These are phyloP conservation scores for Brachymystax lenok DNA, from an alignment of 2,797 vertebrate genomes.

Conservation along the genomic window DNA sequence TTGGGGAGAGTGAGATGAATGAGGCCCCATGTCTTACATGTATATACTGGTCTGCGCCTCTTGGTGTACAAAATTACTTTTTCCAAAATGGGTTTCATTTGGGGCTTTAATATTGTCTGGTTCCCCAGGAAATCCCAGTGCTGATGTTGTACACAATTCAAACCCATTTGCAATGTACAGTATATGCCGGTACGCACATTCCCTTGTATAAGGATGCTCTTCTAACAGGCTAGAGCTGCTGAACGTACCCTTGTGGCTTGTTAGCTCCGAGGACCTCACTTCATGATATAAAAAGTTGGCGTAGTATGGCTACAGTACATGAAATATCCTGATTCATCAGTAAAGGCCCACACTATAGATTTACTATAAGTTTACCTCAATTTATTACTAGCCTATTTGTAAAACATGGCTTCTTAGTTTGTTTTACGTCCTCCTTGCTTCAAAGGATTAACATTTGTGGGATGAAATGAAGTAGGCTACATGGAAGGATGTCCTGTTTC, in stretches of 20 bases:
- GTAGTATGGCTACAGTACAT: no score
- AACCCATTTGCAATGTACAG: not conserved
- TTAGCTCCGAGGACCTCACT: no score
- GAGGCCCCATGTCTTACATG: conserved; percentile 20
- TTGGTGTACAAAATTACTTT: conserved; percentile 11
- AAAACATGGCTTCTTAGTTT: not conserved
- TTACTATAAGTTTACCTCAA: not conserved
- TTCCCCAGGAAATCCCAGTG: not conserved
- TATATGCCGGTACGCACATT: no score
- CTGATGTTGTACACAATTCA: not conserved
- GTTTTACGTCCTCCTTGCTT: not conserved
- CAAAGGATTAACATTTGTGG: not conserved
- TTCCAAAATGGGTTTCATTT: conserved; percentile 12
- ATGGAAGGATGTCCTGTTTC: not conserved
- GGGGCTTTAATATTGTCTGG: not conserved
- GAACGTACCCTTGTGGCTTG: no score
- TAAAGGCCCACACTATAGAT: not conserved
- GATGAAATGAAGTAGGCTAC: not conserved
- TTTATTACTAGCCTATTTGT: not conserved
- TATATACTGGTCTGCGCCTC: conserved; percentile 14
- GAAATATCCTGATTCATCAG: not conserved
- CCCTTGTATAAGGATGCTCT: no score
- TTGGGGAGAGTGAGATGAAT: conserved; percentile 35
- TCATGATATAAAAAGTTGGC: no score
- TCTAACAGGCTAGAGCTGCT: no score